Base-by-base conservation (phyloP, 2,888 invertebrate species). In the Drosophila kuntzei region DNA sequence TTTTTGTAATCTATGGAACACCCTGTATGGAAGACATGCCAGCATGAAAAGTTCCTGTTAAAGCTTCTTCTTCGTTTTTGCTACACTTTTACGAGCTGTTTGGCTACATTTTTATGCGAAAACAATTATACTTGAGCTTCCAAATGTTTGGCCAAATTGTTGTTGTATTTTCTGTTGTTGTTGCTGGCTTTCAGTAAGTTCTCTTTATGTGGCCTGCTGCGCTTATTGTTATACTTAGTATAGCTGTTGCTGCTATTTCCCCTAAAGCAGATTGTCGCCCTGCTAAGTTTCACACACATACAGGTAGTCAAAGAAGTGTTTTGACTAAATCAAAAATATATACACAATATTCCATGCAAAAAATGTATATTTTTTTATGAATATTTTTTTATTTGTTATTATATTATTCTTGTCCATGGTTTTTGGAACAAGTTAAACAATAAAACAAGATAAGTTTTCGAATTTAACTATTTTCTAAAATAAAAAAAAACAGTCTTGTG, bases 41-140 rank as follows among this genome's bases (percentile, higher is more conserved):
- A 29, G n/a, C 11, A 36, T 20, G 11, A 22, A 74, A 67, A 67
- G 50, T 60, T 55, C 29, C 16, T 14, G 51, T 51, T 36, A 9
- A 32, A 41, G 71, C 39, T 64, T 47, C 36, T 14, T 51, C 36
- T 11, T 50, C 16, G 14, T 49, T 41, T 61, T 25, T 57, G 47
- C 46, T 27, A 46, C 55, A 32, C 20, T 75, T 79, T 79, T 82
- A 76, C 69, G 76, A 79, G 71, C 71, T 66, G 71, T 60, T 83
- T 50, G 63, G 50, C 58, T 49, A 32, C 47, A 43, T 67, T 82
- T 79, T 85, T 76, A 89, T 76, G 76, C 64, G 74, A 68, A 87
- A 89, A 89, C 87, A 85, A 89, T 85, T 84, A 79, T 69, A 78
- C 64, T 78, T 89, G 55, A 71, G 77, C 67, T 66, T 61, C 55